These are phyloP conservation scores for Agonopterix subpropinquella DNA, from an alignment of 2,888 invertebrate species.

Conservation along the genomic window DNA sequence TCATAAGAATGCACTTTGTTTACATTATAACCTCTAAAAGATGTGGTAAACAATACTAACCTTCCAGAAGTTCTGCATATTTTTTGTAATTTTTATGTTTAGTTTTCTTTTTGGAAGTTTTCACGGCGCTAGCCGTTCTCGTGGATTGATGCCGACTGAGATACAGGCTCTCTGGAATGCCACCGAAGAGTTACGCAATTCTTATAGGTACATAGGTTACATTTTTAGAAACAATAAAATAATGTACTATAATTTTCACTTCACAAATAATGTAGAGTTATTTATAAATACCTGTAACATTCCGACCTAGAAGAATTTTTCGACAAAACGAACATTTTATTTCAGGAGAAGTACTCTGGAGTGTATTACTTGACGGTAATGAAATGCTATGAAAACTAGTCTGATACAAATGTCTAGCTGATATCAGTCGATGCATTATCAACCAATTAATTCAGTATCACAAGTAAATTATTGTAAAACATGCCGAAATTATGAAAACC, in stretches of 20 bases:
- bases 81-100: slow-evolving; percentile 68
- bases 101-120: slow-evolving; percentile 49
- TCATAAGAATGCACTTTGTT: slow-evolving; percentile 13
- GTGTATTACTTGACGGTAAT: slow-evolving; percentile 32
- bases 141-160: slow-evolving; percentile 57
- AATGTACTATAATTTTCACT: neutral
- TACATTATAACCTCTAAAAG: slow-evolving; percentile 10
- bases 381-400: slow-evolving; percentile 48
- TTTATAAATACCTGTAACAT: slow-evolving; percentile 41
- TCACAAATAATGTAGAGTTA: too few relatives aligned
- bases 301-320: slow-evolving; percentile 46
- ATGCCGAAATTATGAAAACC: slow-evolving; percentile 48
- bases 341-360: slow-evolving; percentile 33
- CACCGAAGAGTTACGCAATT: slow-evolving; percentile 57
- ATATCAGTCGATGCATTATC: slow-evolving; percentile 64
- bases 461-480: slow-evolving; percentile 25
- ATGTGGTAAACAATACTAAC: slow-evolving; percentile 48
- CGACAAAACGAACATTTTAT: slow-evolving; percentile 66
- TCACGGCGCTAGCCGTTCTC: slow-evolving; percentile 51
- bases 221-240: slow-evolving; percentile 15
- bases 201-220: slow-evolving; percentile 26
- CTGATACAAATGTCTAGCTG: slow-evolving; percentile 57
- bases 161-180: slow-evolving; percentile 47
- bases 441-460: slow-evolving; percentile 26
- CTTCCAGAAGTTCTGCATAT: slow-evolving; percentile 82